Evolutionary conservation across 2,888 invertebrate genomes (phyloP), one percentile per base, ranked within the genome.

Genomic region (Chelonus formosanus): DNA sequence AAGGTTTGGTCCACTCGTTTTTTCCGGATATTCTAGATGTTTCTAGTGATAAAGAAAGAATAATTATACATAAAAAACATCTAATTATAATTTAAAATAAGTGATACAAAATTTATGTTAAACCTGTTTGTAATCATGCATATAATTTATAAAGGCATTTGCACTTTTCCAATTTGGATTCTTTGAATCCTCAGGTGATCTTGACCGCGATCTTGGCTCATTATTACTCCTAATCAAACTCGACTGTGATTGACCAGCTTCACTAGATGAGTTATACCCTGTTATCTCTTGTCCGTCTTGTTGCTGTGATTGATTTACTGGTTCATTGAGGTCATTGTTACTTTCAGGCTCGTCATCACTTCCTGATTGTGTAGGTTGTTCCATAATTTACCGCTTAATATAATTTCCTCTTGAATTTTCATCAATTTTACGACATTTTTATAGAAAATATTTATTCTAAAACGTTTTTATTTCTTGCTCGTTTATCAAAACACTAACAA

Each of bases 131-230:
- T 76, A 80, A 54, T 79, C 76, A 63, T 76, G 75, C 58, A 80
- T 70, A 65, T 80, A 81, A 69, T 81, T 80, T n/a, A 80, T 47
- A 61, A 80, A 81, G 31, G 81, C 75, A 70, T 81, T 81, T 3
- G 76, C 66, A 60, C 77, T 81, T 55, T 68, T 75, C 78, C 78
- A 74, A 56, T 50, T 60, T 36, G 36, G 60, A 40, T 52, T 34
- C 34, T 35, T 35, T 47, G 31, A 48, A 48, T 32, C 8, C 20
- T 20, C 2, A 20, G 48, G 10, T 3, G 61, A 43, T 35, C 47
- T 57, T 4, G 61, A 50, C 20, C 10, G 36, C 6, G 56, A 50
- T 43, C 20, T 47, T 35, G 31, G 20, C 20, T 20, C 20, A 20
- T 20, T 20, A 20, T 20, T 20, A 20, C 20, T 20, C 20, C 20